Evolutionary conservation across 2,888 invertebrate genomes (phyloP), one percentile per base, ranked within the genome.

Genomic region (Priocnemis perturbator): DNA sequence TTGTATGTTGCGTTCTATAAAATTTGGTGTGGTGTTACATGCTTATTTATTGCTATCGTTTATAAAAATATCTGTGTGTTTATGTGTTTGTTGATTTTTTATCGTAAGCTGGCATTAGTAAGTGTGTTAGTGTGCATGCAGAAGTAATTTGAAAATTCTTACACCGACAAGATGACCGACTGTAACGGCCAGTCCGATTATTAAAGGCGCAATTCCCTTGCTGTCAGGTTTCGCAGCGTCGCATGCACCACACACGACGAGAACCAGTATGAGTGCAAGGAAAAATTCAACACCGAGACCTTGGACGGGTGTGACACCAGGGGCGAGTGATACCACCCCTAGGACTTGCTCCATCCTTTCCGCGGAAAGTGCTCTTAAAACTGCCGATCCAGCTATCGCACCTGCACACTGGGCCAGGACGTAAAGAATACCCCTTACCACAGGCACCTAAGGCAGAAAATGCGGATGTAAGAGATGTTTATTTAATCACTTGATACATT

Each of bases 241-340:
- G 76, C 95, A 95, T 44, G 96, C 96, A 69, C 96, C 96, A 88
- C 96, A 97, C n/a, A 97, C 95, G 3, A 96, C 95, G 75, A 97
- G 91, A 45, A 97, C 93, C 70, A 98, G 91, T n/a, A 97, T 92
- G 85, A 97, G 94, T 53, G 96, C 97, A 62, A 97, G 92, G 91
- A 97, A 94, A 90, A 97, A 96, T 89, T 98, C 98, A 74, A 97
- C 93, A 47, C 96, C 97, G 83, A 97, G 92, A 4, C 96, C 97
- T 90, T 97, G 97, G 0, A 94, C 91, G 0, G 93, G 91, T 0
- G 92, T 92, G 21, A 96, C 90, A 52, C 91, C 91, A 0, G 85
- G 71, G 0, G 92, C 91, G 15, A 97, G 90, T 0, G 84, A 86
- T 0, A 97, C 96, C 72, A 93, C 91, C 0, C 97, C 97, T 45